phyloP scores from a whole-genome alignment of 1,140 invertebrate genomes.

The Ceratosolen solmsi region DNA sequence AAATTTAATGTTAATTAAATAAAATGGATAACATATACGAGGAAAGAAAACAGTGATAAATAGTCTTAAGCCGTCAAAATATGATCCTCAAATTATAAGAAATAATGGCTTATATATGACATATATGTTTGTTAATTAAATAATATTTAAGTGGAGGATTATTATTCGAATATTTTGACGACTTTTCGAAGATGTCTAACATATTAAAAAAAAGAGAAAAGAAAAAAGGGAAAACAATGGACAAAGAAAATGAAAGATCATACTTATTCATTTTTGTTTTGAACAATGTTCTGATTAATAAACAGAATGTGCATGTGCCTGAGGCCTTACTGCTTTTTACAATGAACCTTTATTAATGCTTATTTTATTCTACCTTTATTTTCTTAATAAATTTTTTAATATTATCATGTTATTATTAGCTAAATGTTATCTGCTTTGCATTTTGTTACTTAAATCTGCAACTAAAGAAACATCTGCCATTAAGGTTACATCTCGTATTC shows the following conservation, averaged over 20 bases:
- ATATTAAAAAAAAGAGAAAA: conserved; percentile 55
- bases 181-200: conserved; percentile 47
- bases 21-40: conserved; percentile 2
- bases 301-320: conserved; percentile 75
- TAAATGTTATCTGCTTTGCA: conserved; percentile 57
- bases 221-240: conserved; percentile 51
- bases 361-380: conserved; percentile 50
- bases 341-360: conserved; percentile 61
- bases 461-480: neutral
- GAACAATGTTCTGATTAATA: conserved; percentile 73
- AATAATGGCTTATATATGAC: conserved; percentile 17
- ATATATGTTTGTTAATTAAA: conserved; percentile 46
- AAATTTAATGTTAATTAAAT: conserved; percentile 44
- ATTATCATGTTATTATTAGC: neutral
- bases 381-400: conserved; percentile 32
- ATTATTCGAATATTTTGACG: conserved; percentile 28
- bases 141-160: conserved; percentile 38
- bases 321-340: conserved; percentile 70
- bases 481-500: neutral
- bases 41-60: neutral
- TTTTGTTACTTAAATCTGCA: conserved; percentile 55
- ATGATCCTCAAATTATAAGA: conserved; percentile 24
- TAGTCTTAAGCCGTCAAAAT: neutral
- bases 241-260: conserved; percentile 53
- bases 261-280: conserved; percentile 68